Conservation (phyloP, 2,888 invertebrate genomes). For the Penaeus monodon region DNA sequence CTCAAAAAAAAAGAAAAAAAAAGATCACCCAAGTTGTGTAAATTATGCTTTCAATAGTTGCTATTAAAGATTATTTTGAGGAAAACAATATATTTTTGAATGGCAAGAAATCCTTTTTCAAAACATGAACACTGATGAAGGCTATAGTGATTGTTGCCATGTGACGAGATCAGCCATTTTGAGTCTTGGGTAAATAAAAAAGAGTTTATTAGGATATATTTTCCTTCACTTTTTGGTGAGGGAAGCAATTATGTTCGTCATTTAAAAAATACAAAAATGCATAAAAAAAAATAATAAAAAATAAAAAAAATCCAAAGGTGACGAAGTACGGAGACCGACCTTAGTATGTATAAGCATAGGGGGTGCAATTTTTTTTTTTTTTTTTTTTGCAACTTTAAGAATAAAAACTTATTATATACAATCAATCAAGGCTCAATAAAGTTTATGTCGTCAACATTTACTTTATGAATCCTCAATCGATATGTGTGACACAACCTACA, state of each 20-base stretch:
- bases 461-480: constrained; percentile 16
- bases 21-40: constrained; percentile 41
- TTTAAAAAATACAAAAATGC: too few relatives aligned
- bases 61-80: constrained; percentile 59
- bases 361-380: too few relatives aligned
- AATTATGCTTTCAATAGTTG: constrained; percentile 58
- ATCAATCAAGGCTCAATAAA: constrained; percentile 27
- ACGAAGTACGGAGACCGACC: too few relatives aligned
- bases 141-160: constrained; percentile 13
- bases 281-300: too few relatives aligned
- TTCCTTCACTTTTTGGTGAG: constrained; percentile 4
- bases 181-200: constrained; percentile 21
- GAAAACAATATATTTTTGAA: constrained; percentile 44
- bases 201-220: too few relatives aligned
- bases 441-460: constrained; percentile 25
- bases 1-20: background rate
- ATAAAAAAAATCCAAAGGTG: too few relatives aligned
- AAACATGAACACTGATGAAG: constrained; percentile 8
- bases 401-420: too few relatives aligned
- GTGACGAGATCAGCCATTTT: constrained; percentile 28
- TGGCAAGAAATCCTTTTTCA: constrained; percentile 21
- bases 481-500: too few relatives aligned
- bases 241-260: constrained; percentile 1
- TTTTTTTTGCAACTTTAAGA: too few relatives aligned
- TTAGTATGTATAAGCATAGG: too few relatives aligned